A percentile compares a stretch with the other conserved stretches of the same genome.
Conservation (phyloP, 2,113 vertebrate species). For the Desmodus rotundus region DNA sequence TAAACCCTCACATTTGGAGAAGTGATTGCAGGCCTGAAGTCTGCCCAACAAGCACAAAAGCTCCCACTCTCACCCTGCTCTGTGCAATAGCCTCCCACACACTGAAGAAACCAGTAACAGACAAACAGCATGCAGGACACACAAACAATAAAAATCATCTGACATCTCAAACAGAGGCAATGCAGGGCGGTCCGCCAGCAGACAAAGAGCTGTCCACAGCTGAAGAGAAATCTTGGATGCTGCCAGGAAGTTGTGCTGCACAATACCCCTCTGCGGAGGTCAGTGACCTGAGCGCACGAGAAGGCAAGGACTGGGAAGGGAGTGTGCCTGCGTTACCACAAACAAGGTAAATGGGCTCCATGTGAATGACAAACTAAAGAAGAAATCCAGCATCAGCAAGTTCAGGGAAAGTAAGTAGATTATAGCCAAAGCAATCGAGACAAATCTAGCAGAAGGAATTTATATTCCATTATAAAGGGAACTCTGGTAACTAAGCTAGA, state of each 20-base stretch:
- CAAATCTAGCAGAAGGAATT: not conserved
- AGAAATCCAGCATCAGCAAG: not conserved
- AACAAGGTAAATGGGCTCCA: not conserved
- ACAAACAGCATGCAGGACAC: not conserved
- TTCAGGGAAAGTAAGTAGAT: not conserved
- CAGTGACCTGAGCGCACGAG: accelerated
- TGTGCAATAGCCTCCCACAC: not conserved
- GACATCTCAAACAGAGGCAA: not conserved
- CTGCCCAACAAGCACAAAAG: not conserved
- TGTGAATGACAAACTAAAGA: not conserved
- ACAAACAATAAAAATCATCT: not conserved
- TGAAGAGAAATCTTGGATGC: not conserved
- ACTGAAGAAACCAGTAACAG: not conserved
- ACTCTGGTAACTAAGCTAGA: not conserved
- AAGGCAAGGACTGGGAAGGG: not conserved
- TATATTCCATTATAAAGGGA: not conserved
- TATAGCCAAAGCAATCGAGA: not conserved
- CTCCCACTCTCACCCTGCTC: too few relatives aligned
- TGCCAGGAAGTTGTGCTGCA: not conserved
- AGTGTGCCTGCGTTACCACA: accelerated
- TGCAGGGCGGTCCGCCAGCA: not conserved
- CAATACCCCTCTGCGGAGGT: not conserved
- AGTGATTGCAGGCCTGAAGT: not conserved
- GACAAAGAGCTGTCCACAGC: not conserved
- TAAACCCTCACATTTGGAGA: not conserved